Evolutionary conservation across 2,797 vertebrate species (phyloP).

Genomic region (Siniperca undulata): DNA sequence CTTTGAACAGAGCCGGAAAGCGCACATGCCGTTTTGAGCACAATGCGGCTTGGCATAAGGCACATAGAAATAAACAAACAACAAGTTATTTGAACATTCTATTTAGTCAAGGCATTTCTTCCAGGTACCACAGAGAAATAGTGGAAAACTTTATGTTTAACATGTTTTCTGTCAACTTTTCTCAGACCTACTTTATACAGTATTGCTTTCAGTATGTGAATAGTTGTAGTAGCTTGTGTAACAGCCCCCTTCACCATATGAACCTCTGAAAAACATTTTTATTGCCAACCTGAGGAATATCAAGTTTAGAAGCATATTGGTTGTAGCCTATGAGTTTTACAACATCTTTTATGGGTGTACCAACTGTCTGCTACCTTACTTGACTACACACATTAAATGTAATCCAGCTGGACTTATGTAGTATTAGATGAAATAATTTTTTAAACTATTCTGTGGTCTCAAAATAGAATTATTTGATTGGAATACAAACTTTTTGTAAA

Average conservation of each 20-base stretch:
- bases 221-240: conserved; percentile 21
- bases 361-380: conserved; percentile 35
- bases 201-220: conserved; percentile 26
- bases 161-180: conserved; percentile 28
- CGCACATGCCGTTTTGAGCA: conserved; percentile 65
- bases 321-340: conserved; percentile 48
- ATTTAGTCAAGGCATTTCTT: conserved; percentile 41
- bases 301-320: conserved; percentile 34
- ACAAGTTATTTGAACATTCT: conserved; percentile 53
- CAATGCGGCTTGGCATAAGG: conserved; percentile 68
- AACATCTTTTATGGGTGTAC: conserved; percentile 41
- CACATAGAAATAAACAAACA: conserved; percentile 67
- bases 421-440: background rate
- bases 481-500: conserved; percentile 25
- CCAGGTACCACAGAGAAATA: conserved; percentile 35
- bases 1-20: conserved; percentile 68
- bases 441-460: background rate
- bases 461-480: conserved; percentile 34
- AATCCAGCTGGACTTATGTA: conserved; percentile 28
- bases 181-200: conserved; percentile 27
- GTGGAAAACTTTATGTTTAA: conserved; percentile 34
- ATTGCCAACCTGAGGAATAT: conserved; percentile 45
- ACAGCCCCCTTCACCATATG: conserved; percentile 19
- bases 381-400: conserved; percentile 39
- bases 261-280: conserved; percentile 34